Conservation (phyloP, 2,797 vertebrate genomes). For the Telmatherina bonti region DNA sequence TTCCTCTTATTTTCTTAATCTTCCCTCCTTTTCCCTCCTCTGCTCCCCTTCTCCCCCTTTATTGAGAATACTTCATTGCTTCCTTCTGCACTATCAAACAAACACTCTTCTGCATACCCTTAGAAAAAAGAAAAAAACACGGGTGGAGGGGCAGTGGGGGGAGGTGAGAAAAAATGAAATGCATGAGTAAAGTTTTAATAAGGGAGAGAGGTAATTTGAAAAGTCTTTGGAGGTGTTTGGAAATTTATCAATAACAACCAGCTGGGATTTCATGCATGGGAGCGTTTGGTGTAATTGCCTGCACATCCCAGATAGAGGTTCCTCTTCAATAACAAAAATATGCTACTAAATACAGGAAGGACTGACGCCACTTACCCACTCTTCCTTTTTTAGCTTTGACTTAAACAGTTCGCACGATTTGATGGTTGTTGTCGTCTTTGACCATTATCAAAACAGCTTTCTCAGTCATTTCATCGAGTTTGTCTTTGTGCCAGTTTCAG, state of each 20-base stretch:
- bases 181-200: conserved; percentile 87
- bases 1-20: conserved; percentile 13
- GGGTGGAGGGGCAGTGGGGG: neutral
- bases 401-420: conserved; percentile 48
- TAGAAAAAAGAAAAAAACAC: conserved; percentile 26
- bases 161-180: conserved; percentile 68
- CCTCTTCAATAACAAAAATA: conserved; percentile 83
- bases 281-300: conserved; percentile 88
- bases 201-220: conserved; percentile 85
- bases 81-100: conserved; percentile 64
- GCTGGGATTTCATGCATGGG: conserved; percentile 87
- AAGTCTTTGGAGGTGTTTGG: conserved; percentile 85
- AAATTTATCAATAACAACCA: conserved; percentile 89
- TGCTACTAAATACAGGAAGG: conserved; percentile 74
- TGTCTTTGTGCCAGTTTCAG: conserved; percentile 39
- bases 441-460: conserved; percentile 52
- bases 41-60: conserved; percentile 17
- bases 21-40: conserved; percentile 20
- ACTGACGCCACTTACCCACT: conserved; percentile 63
- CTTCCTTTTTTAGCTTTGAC: conserved; percentile 49
- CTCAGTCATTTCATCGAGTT: conserved; percentile 39
- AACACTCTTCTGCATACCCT: conserved; percentile 58
- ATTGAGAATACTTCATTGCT: conserved; percentile 63
- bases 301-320: conserved; percentile 86
- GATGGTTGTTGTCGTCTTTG: conserved; percentile 56